Evolutionary conservation across 2,113 vertebrate species (phyloP).

Genomic region (Eulemur rufifrons): DNA sequence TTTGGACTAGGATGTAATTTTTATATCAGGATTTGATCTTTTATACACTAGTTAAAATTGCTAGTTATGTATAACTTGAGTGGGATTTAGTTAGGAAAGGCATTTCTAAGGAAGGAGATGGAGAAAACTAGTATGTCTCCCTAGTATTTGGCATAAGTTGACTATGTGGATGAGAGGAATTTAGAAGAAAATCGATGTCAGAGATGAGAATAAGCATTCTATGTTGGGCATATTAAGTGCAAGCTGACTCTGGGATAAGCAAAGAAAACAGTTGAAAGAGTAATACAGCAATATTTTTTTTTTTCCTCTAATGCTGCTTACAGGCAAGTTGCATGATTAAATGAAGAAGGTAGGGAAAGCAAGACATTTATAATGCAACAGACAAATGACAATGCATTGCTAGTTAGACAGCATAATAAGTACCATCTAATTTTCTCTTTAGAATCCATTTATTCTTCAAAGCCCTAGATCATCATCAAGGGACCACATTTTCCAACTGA

Average conservation of each 20-base stretch:
- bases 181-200: not conserved
- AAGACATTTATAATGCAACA: conserved; percentile 85
- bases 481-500: conserved; percentile 83
- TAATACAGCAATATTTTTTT: conserved; percentile 70
- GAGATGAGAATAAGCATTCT: not conserved
- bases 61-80: not conserved
- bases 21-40: not conserved
- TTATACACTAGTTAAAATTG: not conserved
- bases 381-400: conserved; percentile 85
- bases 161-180: not conserved
- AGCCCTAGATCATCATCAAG: conserved; percentile 84
- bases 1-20: not conserved
- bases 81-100: not conserved
- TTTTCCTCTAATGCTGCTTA: conserved; percentile 7
- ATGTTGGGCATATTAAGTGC: too few species aligned
- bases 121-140: not conserved
- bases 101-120: not conserved
- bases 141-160: not conserved
- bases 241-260: not conserved
- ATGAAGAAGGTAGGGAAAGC: conserved; percentile 80
- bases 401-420: conserved; percentile 88
- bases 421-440: conserved; percentile 89
- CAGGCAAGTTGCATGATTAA: conserved; percentile 79
- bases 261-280: conserved; percentile 66
- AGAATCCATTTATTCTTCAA: conserved; percentile 89